Evolutionary conservation across 2,113 vertebrate genomes (phyloP).

Genomic region (Tupaia chinensis): DNA sequence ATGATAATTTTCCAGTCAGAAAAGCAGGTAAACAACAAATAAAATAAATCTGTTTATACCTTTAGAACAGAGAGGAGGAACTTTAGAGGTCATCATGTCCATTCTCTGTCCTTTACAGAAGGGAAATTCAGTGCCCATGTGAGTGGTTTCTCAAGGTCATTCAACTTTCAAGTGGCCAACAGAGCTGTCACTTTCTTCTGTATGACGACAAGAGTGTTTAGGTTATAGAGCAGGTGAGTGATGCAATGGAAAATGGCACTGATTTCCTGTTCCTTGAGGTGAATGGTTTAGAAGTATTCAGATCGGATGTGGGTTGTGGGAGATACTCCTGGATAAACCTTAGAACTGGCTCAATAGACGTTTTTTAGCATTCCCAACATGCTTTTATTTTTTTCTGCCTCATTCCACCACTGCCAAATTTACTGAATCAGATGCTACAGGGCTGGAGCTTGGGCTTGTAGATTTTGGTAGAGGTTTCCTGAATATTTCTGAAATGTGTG

Average conservation of each 20-base stretch:
- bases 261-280: not conserved
- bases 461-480: not conserved
- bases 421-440: not conserved
- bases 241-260: not conserved
- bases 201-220: not conserved
- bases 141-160: constrained; percentile 36
- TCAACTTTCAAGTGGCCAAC: constrained; percentile 32
- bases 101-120: constrained; percentile 45
- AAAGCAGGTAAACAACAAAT: not conserved
- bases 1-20: not conserved
- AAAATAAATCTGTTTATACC: not conserved
- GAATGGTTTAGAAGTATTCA: not conserved
- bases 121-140: constrained; percentile 50
- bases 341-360: not conserved
- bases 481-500: not conserved
- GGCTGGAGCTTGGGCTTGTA: not conserved
- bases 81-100: constrained; percentile 19
- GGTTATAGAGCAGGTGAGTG: not conserved
- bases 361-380: constrained; percentile 29
- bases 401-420: not conserved
- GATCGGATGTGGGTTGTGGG: not conserved
- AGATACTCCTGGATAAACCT: not conserved
- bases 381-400: not conserved
- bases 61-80: not conserved
- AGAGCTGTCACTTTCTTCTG: constrained; percentile 46